These are phyloP conservation scores for Oligia fasciuncula DNA, from an alignment of 2,888 invertebrate genomes.

Conservation along the genomic window DNA sequence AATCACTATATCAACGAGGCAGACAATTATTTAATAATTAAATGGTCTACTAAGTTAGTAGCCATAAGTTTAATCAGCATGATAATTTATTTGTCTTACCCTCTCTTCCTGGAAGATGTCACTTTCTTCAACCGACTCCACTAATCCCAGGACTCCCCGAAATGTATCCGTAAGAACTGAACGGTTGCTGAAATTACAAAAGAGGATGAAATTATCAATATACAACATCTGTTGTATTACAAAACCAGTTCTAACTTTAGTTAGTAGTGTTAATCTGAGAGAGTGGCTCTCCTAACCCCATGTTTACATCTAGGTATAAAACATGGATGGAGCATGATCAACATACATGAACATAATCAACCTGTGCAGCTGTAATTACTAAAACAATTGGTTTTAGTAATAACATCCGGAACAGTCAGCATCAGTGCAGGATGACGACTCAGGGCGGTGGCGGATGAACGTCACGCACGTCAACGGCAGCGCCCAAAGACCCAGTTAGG, in stretches of 20 bases:
- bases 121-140: constrained; percentile 72
- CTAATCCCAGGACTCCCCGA: constrained; percentile 88
- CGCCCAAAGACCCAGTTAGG: no score
- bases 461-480: no score
- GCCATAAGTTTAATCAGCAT: neutral
- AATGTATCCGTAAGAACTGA: constrained; percentile 84
- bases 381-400: neutral
- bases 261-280: neutral
- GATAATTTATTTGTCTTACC: constrained; percentile 53
- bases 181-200: constrained; percentile 83
- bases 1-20: neutral
- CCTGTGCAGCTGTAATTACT: no score
- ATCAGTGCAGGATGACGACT: no score
- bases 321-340: neutral
- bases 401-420: no score
- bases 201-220: neutral
- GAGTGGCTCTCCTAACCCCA: no score
- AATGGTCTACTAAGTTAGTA: neutral
- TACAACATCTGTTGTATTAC: neutral
- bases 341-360: no score
- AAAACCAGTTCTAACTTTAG: neutral
- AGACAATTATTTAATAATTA: neutral
- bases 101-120: constrained; percentile 48
- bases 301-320: neutral
- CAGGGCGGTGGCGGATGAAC: no score